Percentiles rank a stretch among this genome's conserved stretches.
These are phyloP conservation scores for Aix galericulata DNA, from an alignment of 2,113 vertebrate species.

Conservation along the genomic window DNA sequence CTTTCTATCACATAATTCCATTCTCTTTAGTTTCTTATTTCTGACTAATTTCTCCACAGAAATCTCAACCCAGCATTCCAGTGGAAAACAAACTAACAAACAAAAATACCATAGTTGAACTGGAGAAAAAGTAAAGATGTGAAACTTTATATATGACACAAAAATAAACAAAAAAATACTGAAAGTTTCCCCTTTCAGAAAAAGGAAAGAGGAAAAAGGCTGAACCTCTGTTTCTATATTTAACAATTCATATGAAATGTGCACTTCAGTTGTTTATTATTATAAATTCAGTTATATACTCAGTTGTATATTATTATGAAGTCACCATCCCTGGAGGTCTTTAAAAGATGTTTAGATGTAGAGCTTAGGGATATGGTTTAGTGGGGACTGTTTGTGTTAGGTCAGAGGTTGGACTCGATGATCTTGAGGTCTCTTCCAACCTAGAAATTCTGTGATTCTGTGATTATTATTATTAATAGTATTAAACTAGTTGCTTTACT, in stretches of 20 bases:
- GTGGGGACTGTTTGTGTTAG: too few species aligned
- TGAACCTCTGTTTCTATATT: background rate
- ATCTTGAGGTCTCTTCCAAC: too few species aligned
- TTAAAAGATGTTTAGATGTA: too few species aligned
- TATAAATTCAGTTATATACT: too few species aligned
- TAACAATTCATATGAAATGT: background rate
- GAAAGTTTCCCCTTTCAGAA: background rate
- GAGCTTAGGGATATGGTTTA: too few species aligned
- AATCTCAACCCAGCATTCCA: background rate
- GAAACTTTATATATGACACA: accelerated
- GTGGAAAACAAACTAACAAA: too few species aligned
- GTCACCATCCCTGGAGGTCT: too few species aligned
- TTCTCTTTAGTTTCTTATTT: background rate
- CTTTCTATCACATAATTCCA: background rate
- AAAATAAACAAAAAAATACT: background rate
- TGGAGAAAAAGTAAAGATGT: background rate
- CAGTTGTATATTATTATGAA: too few species aligned
- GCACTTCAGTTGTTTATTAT: background rate
- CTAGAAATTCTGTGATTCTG: too few species aligned
- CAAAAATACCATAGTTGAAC: background rate
- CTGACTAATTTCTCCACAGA: background rate
- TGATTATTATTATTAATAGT: too few species aligned
- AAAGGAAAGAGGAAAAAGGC: background rate
- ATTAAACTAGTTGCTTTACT: background rate
- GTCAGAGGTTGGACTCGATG: too few species aligned